Percentiles rank a stretch among this genome's conserved stretches.
Evolutionary conservation across 2,113 vertebrate species (phyloP).

Genomic region (Hemiscyllium ocellatum): DNA sequence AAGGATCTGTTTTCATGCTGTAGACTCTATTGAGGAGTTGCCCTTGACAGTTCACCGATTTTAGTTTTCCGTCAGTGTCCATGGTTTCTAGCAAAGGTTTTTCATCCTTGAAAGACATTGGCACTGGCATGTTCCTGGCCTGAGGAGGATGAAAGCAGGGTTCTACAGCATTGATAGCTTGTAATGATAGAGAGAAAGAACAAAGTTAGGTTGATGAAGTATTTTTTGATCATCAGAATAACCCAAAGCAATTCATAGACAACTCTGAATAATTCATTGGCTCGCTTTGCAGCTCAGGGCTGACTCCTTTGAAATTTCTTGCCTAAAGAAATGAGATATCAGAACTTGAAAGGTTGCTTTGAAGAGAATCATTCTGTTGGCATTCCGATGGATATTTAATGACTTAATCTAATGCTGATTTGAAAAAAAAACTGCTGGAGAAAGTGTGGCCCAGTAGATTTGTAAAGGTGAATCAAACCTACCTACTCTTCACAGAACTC

Average conservation of each 20-base stretch:
- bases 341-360: not conserved
- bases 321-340: not conserved
- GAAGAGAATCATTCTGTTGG: not conserved
- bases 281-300: not conserved
- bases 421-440: not conserved
- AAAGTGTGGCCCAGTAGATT: not conserved
- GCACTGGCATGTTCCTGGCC: not conserved
- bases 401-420: not conserved
- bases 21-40: no score
- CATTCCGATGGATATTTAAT: not conserved
- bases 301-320: not conserved
- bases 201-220: not conserved
- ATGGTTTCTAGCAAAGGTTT: not conserved
- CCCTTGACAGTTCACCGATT: not conserved
- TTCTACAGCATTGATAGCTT: not conserved
- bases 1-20: no score
- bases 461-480: not conserved
- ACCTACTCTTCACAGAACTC: not conserved
- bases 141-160: not conserved
- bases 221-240: not conserved
- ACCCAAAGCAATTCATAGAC: not conserved
- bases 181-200: not conserved
- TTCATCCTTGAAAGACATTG: not conserved
- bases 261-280: not conserved
- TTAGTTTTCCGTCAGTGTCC: not conserved